Conservation (phyloP, 2,888 invertebrate genomes). For the Ditula angustiorana region DNA sequence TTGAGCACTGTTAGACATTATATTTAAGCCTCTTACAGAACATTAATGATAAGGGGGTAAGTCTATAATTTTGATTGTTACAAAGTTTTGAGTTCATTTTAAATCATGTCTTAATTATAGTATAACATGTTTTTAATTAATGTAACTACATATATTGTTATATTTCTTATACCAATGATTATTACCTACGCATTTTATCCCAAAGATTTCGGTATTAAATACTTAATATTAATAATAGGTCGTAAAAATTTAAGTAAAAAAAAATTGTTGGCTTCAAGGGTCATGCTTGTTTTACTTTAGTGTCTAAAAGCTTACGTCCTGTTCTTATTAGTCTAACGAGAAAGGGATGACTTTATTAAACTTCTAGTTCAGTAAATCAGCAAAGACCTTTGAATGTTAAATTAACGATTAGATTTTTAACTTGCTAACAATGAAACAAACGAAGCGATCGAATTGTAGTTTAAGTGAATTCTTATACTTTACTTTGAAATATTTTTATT, state of each 20-base stretch:
- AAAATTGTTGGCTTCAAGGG: not conserved
- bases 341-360: too few relatives aligned
- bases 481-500: slow-evolving; percentile 11
- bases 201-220: not conserved
- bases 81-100: not conserved
- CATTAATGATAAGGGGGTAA: too few relatives aligned
- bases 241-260: not conserved
- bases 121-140: not conserved
- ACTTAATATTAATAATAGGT: not conserved
- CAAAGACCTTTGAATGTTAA: not conserved
- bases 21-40: too few relatives aligned
- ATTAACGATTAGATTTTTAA: not conserved
- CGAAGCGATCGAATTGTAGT: not conserved
- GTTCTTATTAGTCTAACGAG: too few relatives aligned
- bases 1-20: too few relatives aligned
- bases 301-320: too few relatives aligned
- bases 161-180: not conserved
- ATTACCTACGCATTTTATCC: slow-evolving; percentile 1
- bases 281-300: too few relatives aligned
- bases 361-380: too few relatives aligned
- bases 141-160: too few relatives aligned
- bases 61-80: not conserved
- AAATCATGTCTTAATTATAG: not conserved
- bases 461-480: not conserved
- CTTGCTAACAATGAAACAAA: not conserved